phyloP scores from a whole-genome alignment of 2,113 vertebrate species.

The Charadrius vociferus region DNA sequence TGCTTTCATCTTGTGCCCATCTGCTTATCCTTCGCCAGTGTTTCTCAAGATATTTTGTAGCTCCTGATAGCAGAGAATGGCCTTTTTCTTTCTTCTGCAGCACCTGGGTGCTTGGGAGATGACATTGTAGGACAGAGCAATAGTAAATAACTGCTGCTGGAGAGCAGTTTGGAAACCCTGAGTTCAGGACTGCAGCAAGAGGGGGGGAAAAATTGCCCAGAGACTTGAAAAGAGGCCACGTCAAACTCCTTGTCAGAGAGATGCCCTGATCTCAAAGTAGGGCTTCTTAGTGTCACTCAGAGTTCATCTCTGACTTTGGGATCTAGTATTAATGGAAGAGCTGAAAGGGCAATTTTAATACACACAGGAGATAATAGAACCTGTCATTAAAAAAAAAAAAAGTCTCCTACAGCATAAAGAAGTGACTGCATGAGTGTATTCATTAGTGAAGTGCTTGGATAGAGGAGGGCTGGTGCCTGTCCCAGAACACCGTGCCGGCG shows the following conservation, averaged over 20 bases:
- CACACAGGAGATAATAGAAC: background rate
- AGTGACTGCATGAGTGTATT: background rate
- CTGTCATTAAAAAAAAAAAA: background rate
- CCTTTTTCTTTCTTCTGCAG: background rate
- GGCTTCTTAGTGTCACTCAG: background rate
- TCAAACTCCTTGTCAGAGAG: background rate
- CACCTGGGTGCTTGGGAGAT: background rate
- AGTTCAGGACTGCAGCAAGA: background rate
- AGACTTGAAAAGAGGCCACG: background rate
- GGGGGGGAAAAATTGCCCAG: background rate
- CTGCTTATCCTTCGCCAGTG: background rate
- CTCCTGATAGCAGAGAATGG: background rate
- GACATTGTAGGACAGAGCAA: background rate
- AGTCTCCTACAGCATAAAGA: background rate
- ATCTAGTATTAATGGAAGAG: background rate
- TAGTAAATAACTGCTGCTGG: slow-evolving; percentile 12
- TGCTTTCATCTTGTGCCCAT: slow-evolving; percentile 29
- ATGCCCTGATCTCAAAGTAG: background rate
- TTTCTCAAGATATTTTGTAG: background rate
- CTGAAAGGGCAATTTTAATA: slow-evolving; percentile 1
- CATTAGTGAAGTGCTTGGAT: background rate
- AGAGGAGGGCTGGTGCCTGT: background rate
- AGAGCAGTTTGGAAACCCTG: background rate
- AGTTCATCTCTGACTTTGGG: background rate
- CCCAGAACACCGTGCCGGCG: background rate